phyloP scores from a whole-genome alignment of 2,888 invertebrate genomes.

The Gortyna flavago region DNA sequence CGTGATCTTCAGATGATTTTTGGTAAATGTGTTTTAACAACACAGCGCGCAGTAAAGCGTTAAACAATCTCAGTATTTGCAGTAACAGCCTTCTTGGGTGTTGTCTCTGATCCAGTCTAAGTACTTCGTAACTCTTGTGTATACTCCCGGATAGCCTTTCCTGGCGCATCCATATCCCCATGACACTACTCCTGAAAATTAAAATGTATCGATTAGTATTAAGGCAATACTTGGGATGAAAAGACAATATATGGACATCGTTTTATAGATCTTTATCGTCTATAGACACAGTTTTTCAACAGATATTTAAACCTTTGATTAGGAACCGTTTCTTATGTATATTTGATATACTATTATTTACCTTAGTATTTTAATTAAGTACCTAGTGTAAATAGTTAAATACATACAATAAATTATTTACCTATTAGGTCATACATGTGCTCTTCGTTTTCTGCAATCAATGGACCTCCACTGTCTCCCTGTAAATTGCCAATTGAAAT shows the following conservation, averaged over 20 bases:
- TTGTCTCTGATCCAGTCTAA: slow-evolving; percentile 95
- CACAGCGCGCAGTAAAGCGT: neutral
- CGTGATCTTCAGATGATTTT: neutral
- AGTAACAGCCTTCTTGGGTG: slow-evolving; percentile 95
- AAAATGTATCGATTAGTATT: neutral
- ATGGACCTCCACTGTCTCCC: slow-evolving; percentile 95
- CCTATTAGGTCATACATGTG: slow-evolving; percentile 95
- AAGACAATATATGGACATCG: neutral
- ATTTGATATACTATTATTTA: neutral
- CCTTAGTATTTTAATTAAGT: too few relatives aligned
- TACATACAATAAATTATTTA: slow-evolving; percentile 69
- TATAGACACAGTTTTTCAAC: neutral
- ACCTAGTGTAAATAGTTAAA: too few relatives aligned
- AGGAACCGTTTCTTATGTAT: neutral
- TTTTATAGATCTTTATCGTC: neutral
- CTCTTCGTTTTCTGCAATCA: slow-evolving; percentile 91
- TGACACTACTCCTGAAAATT: slow-evolving; percentile 93
- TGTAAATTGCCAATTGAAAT: slow-evolving; percentile 70
- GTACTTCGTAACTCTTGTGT: slow-evolving; percentile 95
- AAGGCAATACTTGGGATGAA: neutral
- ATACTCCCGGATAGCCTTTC: slow-evolving; percentile 95
- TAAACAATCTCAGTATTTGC: slow-evolving; percentile 87
- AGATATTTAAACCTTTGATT: neutral
- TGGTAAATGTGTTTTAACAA: neutral
- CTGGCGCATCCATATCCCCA: slow-evolving; percentile 97